These are phyloP conservation scores for Oppia nitens DNA, from an alignment of 1,140 invertebrate species.

Conservation along the genomic window DNA sequence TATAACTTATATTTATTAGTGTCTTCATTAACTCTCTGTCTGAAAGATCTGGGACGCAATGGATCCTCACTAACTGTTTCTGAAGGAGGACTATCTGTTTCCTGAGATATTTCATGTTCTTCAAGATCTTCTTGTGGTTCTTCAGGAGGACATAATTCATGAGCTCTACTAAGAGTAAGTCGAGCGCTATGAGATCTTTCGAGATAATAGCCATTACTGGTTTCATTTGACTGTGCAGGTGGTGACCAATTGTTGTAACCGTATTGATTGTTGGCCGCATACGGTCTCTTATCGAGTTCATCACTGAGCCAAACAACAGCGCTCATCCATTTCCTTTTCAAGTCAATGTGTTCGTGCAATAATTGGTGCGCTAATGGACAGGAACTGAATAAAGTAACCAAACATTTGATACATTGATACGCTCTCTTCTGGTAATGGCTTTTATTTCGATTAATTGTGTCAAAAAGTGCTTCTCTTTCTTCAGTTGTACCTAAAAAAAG, in stretches of 20 bases:
- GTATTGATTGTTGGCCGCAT: conserved; percentile 43
- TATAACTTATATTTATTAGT: not conserved
- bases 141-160: conserved; percentile 59
- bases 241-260: conserved; percentile 85
- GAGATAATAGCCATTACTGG: conserved; percentile 81
- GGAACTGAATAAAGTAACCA: conserved; percentile 73
- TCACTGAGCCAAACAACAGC: conserved; percentile 88
- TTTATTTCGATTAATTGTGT: conserved; percentile 76
- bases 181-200: conserved; percentile 83
- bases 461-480: conserved; percentile 77
- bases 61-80: not conserved
- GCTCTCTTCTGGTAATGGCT: conserved; percentile 89
- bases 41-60: not conserved
- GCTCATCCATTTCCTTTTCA: conserved; percentile 66
- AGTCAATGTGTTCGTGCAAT: conserved; percentile 50
- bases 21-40: not conserved
- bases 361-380: conserved; percentile 53
- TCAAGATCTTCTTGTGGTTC: not conserved
- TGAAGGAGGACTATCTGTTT: not conserved
- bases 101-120: not conserved
- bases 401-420: conserved; percentile 90
- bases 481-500: conserved; percentile 51
- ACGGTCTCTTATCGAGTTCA: conserved; percentile 61
- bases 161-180: conserved; percentile 66
- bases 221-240: conserved; percentile 81